These are phyloP conservation scores for Nothobranchius kuhntae DNA, from an alignment of 2,113 vertebrate species.

Conservation along the genomic window DNA sequence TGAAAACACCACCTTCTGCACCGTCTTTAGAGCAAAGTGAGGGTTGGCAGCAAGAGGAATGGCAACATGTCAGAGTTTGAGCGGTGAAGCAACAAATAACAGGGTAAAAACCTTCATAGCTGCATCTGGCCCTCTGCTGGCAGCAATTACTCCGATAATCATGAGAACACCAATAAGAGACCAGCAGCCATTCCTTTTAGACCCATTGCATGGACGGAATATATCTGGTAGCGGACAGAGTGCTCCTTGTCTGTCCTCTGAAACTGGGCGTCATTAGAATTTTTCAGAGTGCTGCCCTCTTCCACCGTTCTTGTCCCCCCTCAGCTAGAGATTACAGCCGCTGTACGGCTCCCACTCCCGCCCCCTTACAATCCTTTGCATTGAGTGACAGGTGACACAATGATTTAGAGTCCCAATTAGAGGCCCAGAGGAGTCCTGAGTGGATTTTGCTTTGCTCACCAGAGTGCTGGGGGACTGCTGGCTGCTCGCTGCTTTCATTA, in stretches of 20 bases:
- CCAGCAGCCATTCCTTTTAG: constrained; percentile 4
- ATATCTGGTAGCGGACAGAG: constrained; percentile 56
- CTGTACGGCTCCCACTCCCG: constrained; percentile 49
- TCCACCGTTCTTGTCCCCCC: constrained; percentile 44
- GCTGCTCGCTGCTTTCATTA: constrained; percentile 84
- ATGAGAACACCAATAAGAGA: constrained; percentile 45
- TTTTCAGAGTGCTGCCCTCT: constrained; percentile 55
- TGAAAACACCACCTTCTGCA: constrained; percentile 1
- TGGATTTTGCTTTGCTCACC: constrained; percentile 60
- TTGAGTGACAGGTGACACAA: constrained; percentile 84
- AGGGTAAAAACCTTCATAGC: constrained; percentile 3
- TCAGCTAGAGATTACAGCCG: constrained; percentile 70
- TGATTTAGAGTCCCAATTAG: constrained; percentile 83
- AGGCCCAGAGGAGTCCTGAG: constrained; percentile 74
- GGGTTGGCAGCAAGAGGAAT: neutral
- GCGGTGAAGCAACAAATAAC: constrained; percentile 7
- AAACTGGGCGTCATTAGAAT: constrained; percentile 58
- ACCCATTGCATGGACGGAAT: constrained; percentile 35
- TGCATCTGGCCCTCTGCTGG: constrained; percentile 4
- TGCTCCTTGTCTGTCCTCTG: constrained; percentile 44
- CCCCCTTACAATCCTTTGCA: constrained; percentile 52
- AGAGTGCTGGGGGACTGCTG: constrained; percentile 78
- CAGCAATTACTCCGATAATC: constrained; percentile 70
- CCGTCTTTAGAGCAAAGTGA: constrained; percentile 8
- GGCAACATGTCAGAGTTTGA: neutral